Evolutionary conservation across 2,888 invertebrate genomes (phyloP), one percentile per base, ranked within the genome.

Genomic region (Electrophaes corylata): DNA sequence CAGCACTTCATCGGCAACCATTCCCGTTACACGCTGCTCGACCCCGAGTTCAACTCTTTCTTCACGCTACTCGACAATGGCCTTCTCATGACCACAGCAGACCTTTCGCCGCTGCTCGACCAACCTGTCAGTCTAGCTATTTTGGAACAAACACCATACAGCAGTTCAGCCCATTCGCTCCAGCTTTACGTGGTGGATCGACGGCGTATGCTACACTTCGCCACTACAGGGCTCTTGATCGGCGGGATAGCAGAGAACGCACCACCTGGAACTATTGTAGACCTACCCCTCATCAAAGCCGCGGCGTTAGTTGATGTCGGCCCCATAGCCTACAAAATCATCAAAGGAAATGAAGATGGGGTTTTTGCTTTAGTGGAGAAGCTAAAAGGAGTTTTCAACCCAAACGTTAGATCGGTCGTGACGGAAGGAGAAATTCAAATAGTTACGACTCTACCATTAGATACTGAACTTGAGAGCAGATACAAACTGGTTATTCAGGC

Each of bases 1-100:
- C 95, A 95, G 81, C 95, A 96, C 78, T 96, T 97, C 86, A 92
- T 93, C 68, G 91, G 92, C 66, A 92, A 92, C 75, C 92, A 87
- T 67, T 90, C 88, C 50, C 84, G 92, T 61, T 92, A 93, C 75
- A 92, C 93, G 55, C 84, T 92, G 66, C 87, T 96, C 74, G 96
- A 97, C 75, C 96, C 96, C 47, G 96, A 95, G 65, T 96, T 94
- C 82, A 95, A 96, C 44, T 94, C 96, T 68, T 97, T 95, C 86
- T 98, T 98, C 85, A 96, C 98, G 8, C 95, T 98, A 67, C 93
- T 98, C 56, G 95, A 95, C 67, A 96, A 97, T 83, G 98, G 98
- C 49, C 94, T 97, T 55, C 95, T 98, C 56, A 98, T 98, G 97
- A 97, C 97, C 43, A 97, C 97, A 20, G 95, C 96, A 35, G 96